Percentiles rank a stretch among this genome's conserved stretches.
These are phyloP conservation scores for Mola mola DNA, from an alignment of 2,113 vertebrate genomes.

Conservation along the genomic window DNA sequence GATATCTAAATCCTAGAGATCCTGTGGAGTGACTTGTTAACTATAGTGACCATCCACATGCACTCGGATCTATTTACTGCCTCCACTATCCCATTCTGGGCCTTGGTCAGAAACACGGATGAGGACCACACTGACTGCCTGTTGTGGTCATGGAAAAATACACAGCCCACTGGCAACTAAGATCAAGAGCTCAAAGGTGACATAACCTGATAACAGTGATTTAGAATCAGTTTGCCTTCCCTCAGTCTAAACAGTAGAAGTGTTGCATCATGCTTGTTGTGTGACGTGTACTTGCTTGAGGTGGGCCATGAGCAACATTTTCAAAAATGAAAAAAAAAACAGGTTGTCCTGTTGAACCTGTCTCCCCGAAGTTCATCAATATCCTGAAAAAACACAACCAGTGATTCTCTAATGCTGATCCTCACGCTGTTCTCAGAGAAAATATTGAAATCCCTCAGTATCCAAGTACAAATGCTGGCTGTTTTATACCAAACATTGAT, in stretches of 20 bases:
- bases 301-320: constrained; percentile 2
- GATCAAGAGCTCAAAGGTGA: constrained; percentile 26
- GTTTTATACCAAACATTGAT: background rate
- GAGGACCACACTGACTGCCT: constrained; percentile 5
- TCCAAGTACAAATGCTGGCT: constrained; percentile 1
- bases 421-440: constrained; percentile 7
- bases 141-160: constrained; percentile 52
- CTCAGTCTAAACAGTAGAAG: constrained; percentile 6
- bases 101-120: background rate
- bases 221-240: constrained; percentile 38
- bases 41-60: background rate
- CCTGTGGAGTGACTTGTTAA: background rate
- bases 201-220: constrained; percentile 26
- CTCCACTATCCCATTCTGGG: constrained; percentile 22
- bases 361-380: too few species aligned
- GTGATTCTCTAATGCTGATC: constrained; percentile 5
- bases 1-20: background rate
- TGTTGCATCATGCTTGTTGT: constrained; percentile 19
- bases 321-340: too few species aligned
- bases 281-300: background rate
- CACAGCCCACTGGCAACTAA: constrained; percentile 15
- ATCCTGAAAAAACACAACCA: constrained; percentile 11
- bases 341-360: too few species aligned
- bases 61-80: constrained; percentile 19
- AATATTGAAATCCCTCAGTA: constrained; percentile 4